phyloP scores from a whole-genome alignment of 2,888 invertebrate genomes.

The Scaptomyza caliginosa region DNA sequence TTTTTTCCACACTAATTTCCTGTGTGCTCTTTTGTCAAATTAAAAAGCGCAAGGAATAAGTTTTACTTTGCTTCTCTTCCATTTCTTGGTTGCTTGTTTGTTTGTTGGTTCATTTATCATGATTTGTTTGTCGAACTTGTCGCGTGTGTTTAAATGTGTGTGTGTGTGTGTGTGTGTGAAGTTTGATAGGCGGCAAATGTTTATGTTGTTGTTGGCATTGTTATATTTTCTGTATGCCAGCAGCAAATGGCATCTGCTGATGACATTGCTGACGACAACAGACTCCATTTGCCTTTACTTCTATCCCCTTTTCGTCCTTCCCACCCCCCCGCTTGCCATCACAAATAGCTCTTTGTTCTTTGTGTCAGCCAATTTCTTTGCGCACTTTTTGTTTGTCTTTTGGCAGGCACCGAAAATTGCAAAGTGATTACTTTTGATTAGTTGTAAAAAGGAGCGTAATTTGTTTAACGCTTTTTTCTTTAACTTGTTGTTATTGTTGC shows the following conservation, averaged over 20 bases:
- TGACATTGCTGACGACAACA: slow-evolving; percentile 42
- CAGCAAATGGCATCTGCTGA: slow-evolving; percentile 74
- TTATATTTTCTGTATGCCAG: slow-evolving; percentile 60
- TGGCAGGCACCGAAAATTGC: slow-evolving; percentile 65
- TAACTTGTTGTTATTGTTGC: slow-evolving; percentile 5
- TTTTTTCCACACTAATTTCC: slow-evolving; percentile 71
- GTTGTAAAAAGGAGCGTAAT: slow-evolving; percentile 78
- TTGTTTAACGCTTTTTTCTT: slow-evolving; percentile 60
- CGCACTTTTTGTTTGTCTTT: slow-evolving; percentile 76
- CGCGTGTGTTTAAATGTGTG: slow-evolving; percentile 14
- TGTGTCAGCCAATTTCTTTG: slow-evolving; percentile 64
- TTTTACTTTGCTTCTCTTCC: slow-evolving; percentile 47
- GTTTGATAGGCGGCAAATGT: slow-evolving; percentile 77
- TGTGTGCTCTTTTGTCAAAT: slow-evolving; percentile 69
- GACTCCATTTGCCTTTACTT: slow-evolving; percentile 5
- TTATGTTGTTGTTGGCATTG: slow-evolving; percentile 62
- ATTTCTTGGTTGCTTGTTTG: slow-evolving; percentile 65
- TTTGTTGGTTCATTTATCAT: slow-evolving; percentile 78
- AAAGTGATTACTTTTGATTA: slow-evolving; percentile 80
- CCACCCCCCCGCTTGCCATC: background rate
- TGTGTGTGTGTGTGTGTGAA: slow-evolving; percentile 28
- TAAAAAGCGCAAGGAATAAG: slow-evolving; percentile 68
- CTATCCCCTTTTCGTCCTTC: background rate
- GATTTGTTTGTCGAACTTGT: slow-evolving; percentile 80
- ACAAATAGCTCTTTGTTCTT: slow-evolving; percentile 54